Percentiles rank a stretch among this genome's conserved stretches.
Evolutionary conservation across 2,113 vertebrate genomes (phyloP).

Genomic region (Meriones unguiculatus): DNA sequence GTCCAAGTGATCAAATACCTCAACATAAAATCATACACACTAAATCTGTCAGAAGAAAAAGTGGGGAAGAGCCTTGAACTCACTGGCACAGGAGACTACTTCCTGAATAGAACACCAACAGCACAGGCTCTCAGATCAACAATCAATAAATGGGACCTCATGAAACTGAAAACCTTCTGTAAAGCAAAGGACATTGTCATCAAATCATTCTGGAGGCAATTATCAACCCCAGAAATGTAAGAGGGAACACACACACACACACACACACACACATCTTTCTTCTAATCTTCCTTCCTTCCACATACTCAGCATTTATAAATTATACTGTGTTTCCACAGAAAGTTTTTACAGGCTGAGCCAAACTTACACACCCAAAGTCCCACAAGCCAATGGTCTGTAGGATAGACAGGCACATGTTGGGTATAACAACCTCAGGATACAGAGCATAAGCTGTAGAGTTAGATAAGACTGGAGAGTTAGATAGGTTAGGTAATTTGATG

Average conservation of each 20-base stretch:
- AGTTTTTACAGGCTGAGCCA: background rate
- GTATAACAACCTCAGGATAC: background rate
- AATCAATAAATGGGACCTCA: too few species aligned
- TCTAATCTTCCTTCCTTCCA: background rate
- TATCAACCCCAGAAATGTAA: conserved; percentile 8
- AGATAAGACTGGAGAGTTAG: background rate
- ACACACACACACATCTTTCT: background rate
- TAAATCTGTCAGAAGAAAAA: too few species aligned
- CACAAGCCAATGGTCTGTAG: background rate
- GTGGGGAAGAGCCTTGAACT: too few species aligned
- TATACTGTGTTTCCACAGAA: background rate
- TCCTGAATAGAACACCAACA: too few species aligned
- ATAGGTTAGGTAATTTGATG: background rate
- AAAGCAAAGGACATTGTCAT: too few species aligned
- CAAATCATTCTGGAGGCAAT: background rate
- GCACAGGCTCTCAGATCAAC: too few species aligned
- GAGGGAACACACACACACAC: background rate
- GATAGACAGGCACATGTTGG: fast-evolving
- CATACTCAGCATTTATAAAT: background rate
- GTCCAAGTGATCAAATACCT: too few species aligned
- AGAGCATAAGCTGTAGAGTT: background rate
- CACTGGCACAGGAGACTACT: too few species aligned
- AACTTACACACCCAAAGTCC: background rate
- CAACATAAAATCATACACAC: too few species aligned
- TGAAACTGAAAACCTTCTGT: too few species aligned